Conservation (phyloP, 1,140 invertebrate genomes). For the Sitophilus oryzae region DNA sequence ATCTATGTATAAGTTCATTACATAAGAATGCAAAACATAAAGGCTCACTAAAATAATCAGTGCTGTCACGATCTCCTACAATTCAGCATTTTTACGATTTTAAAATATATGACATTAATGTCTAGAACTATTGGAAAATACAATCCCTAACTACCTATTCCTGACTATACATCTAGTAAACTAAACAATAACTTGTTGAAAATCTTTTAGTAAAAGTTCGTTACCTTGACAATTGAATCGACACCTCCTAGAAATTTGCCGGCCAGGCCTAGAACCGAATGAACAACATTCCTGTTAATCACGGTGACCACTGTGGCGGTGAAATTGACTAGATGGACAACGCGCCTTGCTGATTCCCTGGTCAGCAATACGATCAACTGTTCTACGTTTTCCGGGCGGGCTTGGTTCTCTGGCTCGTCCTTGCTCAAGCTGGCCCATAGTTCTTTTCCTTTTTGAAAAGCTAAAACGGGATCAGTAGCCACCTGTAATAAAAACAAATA, state of each 20-base stretch:
- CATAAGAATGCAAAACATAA: too few relatives aligned
- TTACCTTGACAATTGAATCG: constrained; percentile 37
- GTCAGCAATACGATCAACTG: constrained; percentile 67
- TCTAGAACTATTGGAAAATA: too few relatives aligned
- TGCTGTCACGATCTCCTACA: too few relatives aligned
- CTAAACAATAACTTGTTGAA: too few relatives aligned
- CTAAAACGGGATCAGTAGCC: constrained; percentile 67
- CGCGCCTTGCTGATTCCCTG: constrained; percentile 63
- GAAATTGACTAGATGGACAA: constrained; percentile 72
- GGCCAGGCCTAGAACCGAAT: constrained; percentile 20
- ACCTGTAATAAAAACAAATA: constrained; percentile 48
- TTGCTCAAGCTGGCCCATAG: constrained; percentile 63
- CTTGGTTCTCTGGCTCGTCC: constrained; percentile 77
- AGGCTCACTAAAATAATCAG: too few relatives aligned
- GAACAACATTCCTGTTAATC: constrained; percentile 46
- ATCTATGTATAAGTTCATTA: too few relatives aligned
- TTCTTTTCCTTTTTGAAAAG: constrained; percentile 64
- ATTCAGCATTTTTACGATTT: too few relatives aligned
- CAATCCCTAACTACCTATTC: too few relatives aligned
- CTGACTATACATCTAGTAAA: too few relatives aligned
- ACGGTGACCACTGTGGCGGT: constrained; percentile 50
- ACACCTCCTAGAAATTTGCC: constrained; percentile 27
- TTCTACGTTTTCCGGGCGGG: constrained; percentile 66
- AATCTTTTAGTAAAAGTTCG: too few relatives aligned
- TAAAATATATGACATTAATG: too few relatives aligned